Evolutionary conservation across 1,140 invertebrate genomes (phyloP).

Genomic region (Mercenaria mercenaria): DNA sequence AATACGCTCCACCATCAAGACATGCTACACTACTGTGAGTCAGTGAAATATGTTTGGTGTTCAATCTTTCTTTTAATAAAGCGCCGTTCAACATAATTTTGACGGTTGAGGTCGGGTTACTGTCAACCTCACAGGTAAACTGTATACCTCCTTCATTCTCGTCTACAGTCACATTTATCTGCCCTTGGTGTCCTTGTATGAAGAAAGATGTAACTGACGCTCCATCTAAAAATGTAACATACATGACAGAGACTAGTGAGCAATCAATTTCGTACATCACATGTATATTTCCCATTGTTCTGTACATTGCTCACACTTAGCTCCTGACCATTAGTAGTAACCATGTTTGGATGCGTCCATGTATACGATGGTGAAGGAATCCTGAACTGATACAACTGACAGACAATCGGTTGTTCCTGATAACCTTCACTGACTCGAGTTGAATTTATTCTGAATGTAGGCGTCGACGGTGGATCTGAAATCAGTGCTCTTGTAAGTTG

Average conservation of each 20-base stretch:
- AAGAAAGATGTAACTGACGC: not conserved
- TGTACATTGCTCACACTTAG: not conserved
- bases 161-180: not conserved
- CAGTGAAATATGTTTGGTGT: not conserved
- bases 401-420: not conserved
- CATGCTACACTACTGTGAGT: not conserved
- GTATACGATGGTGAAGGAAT: not conserved
- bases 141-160: too few relatives aligned
- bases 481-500: too few relatives aligned
- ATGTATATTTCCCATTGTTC: not conserved
- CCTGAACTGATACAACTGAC: not conserved
- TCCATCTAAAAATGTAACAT: not conserved
- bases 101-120: not conserved
- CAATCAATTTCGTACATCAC: not conserved
- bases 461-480: not conserved
- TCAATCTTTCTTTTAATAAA: not conserved
- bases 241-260: too few relatives aligned
- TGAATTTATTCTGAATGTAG: not conserved
- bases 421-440: not conserved
- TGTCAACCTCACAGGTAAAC: not conserved
- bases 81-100: not conserved
- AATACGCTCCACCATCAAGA: not conserved
- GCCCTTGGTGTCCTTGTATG: not conserved
- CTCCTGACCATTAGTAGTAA: not conserved
- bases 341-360: not conserved